Evolutionary conservation across 53 echinoderm and acorn worm genomes (phyloP).

Genomic region (Antedon mediterranea): DNA sequence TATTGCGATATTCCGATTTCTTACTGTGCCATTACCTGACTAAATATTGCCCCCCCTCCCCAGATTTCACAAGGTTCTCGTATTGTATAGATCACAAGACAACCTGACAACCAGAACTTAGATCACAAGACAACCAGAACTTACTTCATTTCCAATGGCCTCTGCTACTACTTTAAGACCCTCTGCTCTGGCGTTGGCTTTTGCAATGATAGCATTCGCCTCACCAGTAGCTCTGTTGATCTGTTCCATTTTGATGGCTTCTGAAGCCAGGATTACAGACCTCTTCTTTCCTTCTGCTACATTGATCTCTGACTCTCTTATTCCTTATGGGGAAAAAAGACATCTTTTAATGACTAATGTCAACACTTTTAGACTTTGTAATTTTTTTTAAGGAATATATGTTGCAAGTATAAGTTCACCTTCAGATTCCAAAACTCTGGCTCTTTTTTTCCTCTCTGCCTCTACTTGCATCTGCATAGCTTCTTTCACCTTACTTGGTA

Average conservation of each 20-base stretch:
- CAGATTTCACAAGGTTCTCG: too few relatives aligned
- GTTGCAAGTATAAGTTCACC: too few relatives aligned
- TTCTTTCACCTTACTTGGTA: conserved; percentile 76
- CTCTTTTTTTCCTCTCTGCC: conserved; percentile 94
- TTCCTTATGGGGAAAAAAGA: conserved; percentile 22
- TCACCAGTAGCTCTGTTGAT: conserved; percentile 86
- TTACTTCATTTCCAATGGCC: conserved; percentile 62
- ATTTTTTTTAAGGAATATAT: background rate
- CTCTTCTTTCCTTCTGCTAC: conserved; percentile 92
- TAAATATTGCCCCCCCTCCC: too few relatives aligned
- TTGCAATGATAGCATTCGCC: conserved; percentile 74
- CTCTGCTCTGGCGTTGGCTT: conserved; percentile 70
- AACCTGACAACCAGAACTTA: background rate
- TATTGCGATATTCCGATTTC: too few relatives aligned
- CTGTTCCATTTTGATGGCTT: conserved; percentile 63
- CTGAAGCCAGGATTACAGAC: conserved; percentile 76
- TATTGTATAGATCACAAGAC: too few relatives aligned
- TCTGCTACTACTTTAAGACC: conserved; percentile 50
- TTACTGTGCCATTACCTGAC: too few relatives aligned
- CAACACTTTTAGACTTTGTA: too few relatives aligned
- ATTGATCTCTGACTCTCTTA: conserved; percentile 89
- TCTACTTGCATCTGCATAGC: conserved; percentile 99
- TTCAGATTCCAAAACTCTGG: conserved; percentile 84
- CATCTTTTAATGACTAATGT: too few relatives aligned
- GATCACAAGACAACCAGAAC: background rate